Conservation (phyloP, 2,113 vertebrate species). For the Caloenas nicobarica region DNA sequence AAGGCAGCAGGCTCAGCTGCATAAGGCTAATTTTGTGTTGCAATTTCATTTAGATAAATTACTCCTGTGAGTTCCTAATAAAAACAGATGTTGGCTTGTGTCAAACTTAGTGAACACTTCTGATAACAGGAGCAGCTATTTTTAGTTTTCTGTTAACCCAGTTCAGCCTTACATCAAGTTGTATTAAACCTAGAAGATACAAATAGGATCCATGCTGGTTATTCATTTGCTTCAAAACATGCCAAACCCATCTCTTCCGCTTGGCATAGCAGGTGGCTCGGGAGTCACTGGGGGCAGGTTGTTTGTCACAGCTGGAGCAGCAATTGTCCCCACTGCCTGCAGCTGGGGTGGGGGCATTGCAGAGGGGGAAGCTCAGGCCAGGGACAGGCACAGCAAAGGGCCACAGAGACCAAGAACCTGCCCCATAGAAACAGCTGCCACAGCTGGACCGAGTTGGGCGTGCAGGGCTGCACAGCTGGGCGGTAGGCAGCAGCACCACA, state of each 20-base stretch:
- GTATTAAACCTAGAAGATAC: constrained; percentile 14
- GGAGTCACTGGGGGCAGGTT: background rate
- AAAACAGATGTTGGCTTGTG: constrained; percentile 50
- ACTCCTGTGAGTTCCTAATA: constrained; percentile 34
- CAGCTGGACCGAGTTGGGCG: background rate
- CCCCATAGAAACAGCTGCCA: rapidly evolving
- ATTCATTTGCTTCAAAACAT: background rate
- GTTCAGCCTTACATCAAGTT: constrained; percentile 34
- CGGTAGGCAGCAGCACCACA: no score
- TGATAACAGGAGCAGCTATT: constrained; percentile 53
- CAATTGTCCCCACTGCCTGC: background rate
- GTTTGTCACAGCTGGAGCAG: background rate
- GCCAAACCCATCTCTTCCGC: background rate
- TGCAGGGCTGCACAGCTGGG: no score
- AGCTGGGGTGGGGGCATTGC: background rate
- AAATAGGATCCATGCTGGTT: background rate
- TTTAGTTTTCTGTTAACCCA: constrained; percentile 23
- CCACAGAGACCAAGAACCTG: rapidly evolving
- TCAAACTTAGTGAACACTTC: constrained; percentile 47
- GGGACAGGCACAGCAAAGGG: rapidly evolving
- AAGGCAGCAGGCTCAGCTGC: background rate
- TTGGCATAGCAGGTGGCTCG: background rate
- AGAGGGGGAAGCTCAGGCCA: background rate
- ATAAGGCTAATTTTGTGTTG: background rate
- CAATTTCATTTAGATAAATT: constrained; percentile 53